phyloP scores from a whole-genome alignment of 2,113 vertebrate species.

The Myrmecophaga tridactyla region DNA sequence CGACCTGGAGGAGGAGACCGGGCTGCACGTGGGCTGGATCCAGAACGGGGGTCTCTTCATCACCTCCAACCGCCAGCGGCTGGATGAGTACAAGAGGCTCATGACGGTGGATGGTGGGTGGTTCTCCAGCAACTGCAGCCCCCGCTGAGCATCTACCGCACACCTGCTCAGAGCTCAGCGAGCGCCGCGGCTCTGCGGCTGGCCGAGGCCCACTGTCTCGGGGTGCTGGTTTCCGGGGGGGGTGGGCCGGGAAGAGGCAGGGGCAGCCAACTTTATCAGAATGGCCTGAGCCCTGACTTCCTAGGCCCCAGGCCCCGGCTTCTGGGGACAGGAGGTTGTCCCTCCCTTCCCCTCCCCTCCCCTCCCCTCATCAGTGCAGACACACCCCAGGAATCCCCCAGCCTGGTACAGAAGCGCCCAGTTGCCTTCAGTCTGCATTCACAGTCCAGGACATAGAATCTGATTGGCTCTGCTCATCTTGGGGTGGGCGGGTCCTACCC shows the following conservation, averaged over 20 bases:
- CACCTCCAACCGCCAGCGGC: conserved; percentile 94
- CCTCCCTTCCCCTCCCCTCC: not conserved
- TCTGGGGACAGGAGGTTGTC: not conserved
- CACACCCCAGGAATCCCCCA: not conserved
- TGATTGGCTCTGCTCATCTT: not conserved
- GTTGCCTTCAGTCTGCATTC: not conserved
- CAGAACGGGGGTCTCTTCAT: conserved; percentile 98
- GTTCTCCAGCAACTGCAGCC: not conserved
- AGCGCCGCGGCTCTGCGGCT: not conserved
- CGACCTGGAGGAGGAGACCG: no score
- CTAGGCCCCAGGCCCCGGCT: no score
- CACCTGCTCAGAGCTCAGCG: not conserved
- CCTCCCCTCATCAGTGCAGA: not conserved
- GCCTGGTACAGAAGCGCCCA: not conserved
- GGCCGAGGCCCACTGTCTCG: accelerated
- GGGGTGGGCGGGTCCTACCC: not conserved
- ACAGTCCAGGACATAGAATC: not conserved
- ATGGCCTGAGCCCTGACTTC: not conserved
- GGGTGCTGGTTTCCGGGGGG: not conserved
- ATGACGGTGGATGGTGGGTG: conserved; percentile 89
- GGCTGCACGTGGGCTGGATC: no score
- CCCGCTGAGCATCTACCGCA: not conserved
- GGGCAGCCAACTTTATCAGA: not conserved
- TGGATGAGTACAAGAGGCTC: conserved; percentile 98
- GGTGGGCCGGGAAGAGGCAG: not conserved